Base-by-base conservation (phyloP, 2,113 vertebrate genomes). In the Tychaedon coryphoeus region DNA sequence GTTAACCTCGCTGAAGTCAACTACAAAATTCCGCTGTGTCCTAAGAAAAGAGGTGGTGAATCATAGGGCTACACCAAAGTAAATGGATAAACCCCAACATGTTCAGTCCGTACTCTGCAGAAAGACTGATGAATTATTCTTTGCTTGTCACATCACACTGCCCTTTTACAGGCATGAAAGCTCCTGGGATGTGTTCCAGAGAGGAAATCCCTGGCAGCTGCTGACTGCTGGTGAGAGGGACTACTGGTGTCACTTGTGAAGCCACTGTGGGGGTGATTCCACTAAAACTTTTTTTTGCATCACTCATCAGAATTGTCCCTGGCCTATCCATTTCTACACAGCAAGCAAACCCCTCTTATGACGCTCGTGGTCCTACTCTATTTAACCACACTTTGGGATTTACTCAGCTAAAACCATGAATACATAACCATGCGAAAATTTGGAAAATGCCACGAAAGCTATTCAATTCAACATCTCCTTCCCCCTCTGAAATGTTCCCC, bases 141-240 rank as follows among this genome's bases (percentile, higher is more conserved):
- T 84, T 61, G 65, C 77, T 89, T 92, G 70, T 90, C 77, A 29
- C 64, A 91, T 72, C 73, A 64, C 57, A 36, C 40, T 85, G 65
- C 38, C 83, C 73, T 92, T 93, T 93, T 81, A 81, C 47, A 89
- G 61, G 45, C 84, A 88, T 66, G 56, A 94, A 87, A 82, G 58
- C 67, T 87, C 66, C 81, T 2, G 8, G 81, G 82, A 88, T 9
- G 48, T 67, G 31, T 88, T 83, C 81, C 90, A 85, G 65, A 80
- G 54, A 79, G 78, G 77, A 93, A 95, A 77, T 19, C 61, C 75
- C 69, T 51, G 69, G 64, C 79, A 93, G 90, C 71, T 80, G 86
- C 79, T 77, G 81, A 73, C 43, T 60, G 50, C 57, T 88, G 75
- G 9, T 88, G n/a, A 74, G 56, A 77, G 40, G 33, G 45, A 77